A percentile compares a stretch with the other conserved stretches of the same genome.
Evolutionary conservation across 2,113 vertebrate species (phyloP).

Genomic region (Girardinichthys multiradiatus): DNA sequence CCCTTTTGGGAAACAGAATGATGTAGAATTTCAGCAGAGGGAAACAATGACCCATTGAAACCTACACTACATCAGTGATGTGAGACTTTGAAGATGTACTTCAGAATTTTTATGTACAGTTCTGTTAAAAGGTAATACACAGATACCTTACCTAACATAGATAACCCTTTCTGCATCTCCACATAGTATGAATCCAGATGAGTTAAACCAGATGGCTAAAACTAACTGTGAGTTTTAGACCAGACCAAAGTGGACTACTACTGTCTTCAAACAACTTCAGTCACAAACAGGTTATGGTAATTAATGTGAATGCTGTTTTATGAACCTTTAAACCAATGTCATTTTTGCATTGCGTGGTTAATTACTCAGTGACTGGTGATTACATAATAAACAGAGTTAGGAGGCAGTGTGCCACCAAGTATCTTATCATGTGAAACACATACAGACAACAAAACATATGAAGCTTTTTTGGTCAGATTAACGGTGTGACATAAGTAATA

Average conservation of each 20-base stretch:
- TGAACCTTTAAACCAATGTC: not conserved
- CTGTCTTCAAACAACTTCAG: not conserved
- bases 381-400: not conserved
- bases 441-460: not conserved
- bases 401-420: not conserved
- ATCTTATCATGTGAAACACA: not conserved
- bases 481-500: not conserved
- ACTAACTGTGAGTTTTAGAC: not conserved
- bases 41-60: not conserved
- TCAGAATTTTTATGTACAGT: no score
- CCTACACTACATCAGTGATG: not conserved
- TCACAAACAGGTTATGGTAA: not conserved
- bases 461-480: not conserved
- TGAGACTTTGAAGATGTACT: not conserved
- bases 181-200: not conserved
- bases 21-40: conserved; percentile 6
- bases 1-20: conserved; percentile 37
- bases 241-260: not conserved
- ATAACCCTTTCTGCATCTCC: not conserved
- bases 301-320: not conserved
- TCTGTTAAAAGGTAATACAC: no score
- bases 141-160: not conserved
- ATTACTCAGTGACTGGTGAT: not conserved
- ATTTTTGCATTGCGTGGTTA: not conserved
- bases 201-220: not conserved